Base-by-base conservation (phyloP, 2,888 invertebrate species). In the Neria commutata region DNA sequence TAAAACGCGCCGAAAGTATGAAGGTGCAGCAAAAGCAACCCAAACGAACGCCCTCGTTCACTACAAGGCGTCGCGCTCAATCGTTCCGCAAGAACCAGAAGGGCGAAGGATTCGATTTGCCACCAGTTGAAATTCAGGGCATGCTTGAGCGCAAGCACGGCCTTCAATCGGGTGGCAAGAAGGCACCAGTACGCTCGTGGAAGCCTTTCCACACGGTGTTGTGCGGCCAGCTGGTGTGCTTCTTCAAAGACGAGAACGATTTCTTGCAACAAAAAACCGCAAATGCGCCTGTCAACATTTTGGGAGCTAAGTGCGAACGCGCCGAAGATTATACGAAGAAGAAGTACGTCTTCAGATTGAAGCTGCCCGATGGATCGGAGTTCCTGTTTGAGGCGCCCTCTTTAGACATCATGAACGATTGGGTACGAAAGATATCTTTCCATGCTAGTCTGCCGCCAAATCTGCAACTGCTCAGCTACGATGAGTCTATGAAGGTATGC, bases 271-370 rank as follows among this genome's bases (percentile, higher is more conserved):
- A 94, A 72, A 92, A 93, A 83, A 95, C 96, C 0, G 91, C 92
- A 0, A 90, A 92, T 2, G 91, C 95, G 0, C 92, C 94, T 0
- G 89, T 96, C 24, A 91, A 89, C 66, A 89, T 90, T 34, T 83
- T 89, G 40, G 88, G 89, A 58, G 95, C 96, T 0, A 86, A 86
- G 42, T 97, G 95, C 79, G 89, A 89, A 56, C 88, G 91, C 8
- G 97, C 97, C 1, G 89, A 90, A 25, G 96, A 98, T 83, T 98
- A 98, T 83, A 94, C 93, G 14, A 98, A 98, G 82, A 90, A 94
- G 76, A 95, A 96, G 76, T 86, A 96, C 77, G 96, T 97, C 29
- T 95, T 96, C 85, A 88, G 97, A 46, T 83, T 98, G 58, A 86
- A 87, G 52, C 87, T 95, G 67, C 89, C 89, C 0, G 98, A 98